Conservation (phyloP, 1,140 invertebrate genomes). For the Pogonomyrmex californicus region DNA sequence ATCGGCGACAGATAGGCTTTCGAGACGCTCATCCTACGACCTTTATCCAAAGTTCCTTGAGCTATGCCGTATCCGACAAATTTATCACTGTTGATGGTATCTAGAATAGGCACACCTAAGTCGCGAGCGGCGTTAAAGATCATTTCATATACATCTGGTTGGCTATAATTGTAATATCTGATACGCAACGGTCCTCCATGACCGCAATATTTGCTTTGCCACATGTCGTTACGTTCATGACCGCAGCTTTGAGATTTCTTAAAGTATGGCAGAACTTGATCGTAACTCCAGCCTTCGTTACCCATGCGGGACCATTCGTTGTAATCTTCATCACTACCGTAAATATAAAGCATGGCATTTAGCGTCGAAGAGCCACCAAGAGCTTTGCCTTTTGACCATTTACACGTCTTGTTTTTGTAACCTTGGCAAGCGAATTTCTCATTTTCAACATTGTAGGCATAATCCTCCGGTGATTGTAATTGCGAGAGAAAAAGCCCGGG, state of each 20-base stretch:
- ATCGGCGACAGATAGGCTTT: conserved; percentile 89
- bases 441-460: conserved; percentile 89
- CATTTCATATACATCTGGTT: conserved; percentile 79
- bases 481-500: conserved; percentile 87
- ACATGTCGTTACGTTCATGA: conserved; percentile 70
- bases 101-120: conserved; percentile 82
- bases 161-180: conserved; percentile 87
- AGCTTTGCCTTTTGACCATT: conserved; percentile 90
- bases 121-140: conserved; percentile 82
- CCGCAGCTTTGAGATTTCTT: conserved; percentile 84
- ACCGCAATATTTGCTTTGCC: conserved; percentile 78
- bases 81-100: conserved; percentile 82
- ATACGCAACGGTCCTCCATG: conserved; percentile 79
- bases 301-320: conserved; percentile 89
- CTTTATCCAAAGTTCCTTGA: conserved; percentile 86
- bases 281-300: conserved; percentile 87
- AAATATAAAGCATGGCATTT: conserved; percentile 94
- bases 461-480: conserved; percentile 88
- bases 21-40: conserved; percentile 89
- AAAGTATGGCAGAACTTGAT: conserved; percentile 88
- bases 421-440: conserved; percentile 87
- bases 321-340: conserved; percentile 90
- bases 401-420: conserved; percentile 86
- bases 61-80: conserved; percentile 87
- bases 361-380: conserved; percentile 93